Evolutionary conservation across 2,113 vertebrate genomes (phyloP).

Genomic region (Chauna torquata): DNA sequence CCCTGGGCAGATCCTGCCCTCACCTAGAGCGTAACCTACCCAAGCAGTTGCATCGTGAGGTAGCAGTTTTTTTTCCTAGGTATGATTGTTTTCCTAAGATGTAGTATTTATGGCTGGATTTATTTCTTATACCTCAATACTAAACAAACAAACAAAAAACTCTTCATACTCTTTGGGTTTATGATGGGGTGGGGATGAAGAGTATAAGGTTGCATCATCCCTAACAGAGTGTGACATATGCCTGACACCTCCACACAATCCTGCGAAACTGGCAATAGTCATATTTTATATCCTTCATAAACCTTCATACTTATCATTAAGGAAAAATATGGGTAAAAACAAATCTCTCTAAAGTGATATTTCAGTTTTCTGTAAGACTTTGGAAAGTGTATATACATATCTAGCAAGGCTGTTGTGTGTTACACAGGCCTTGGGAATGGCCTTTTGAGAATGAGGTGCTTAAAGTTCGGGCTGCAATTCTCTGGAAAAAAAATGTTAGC

Average conservation of each 20-base stretch:
- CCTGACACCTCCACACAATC: neutral
- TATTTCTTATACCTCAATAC: neutral
- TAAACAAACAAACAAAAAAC: neutral
- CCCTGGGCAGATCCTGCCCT: neutral
- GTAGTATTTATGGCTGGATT: accelerated
- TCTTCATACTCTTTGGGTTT: neutral
- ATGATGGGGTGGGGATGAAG: neutral
- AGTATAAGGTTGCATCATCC: neutral
- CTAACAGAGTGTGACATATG: neutral
- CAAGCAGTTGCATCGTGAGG: accelerated
- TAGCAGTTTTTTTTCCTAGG: neutral
- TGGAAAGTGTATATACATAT: neutral
- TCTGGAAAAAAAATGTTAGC: neutral
- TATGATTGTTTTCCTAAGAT: neutral
- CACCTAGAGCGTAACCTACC: neutral
- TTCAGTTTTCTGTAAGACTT: neutral
- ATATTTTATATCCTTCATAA: neutral
- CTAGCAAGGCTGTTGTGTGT: neutral
- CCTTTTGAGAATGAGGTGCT: neutral
- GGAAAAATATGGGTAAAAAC: neutral
- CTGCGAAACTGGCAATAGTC: neutral
- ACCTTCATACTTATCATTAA: neutral
- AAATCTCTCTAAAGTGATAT: neutral
- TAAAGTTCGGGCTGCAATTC: neutral
- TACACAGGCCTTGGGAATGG: too few species aligned